A percentile compares a stretch with the other conserved stretches of the same genome.
These are phyloP conservation scores for Mamestra configurata DNA, from an alignment of 1,140 invertebrate species.

Conservation along the genomic window DNA sequence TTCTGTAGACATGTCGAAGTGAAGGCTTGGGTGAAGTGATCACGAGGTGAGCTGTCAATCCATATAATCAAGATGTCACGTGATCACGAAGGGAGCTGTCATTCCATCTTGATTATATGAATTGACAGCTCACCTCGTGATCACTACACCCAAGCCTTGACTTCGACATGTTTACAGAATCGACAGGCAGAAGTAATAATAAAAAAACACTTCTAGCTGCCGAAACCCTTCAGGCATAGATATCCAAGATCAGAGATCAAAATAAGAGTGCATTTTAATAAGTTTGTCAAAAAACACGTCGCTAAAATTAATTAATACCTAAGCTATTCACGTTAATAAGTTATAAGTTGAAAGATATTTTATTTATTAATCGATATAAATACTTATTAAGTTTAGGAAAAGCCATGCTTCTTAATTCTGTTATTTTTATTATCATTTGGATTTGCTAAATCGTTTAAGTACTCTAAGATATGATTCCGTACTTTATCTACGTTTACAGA, in stretches of 20 bases:
- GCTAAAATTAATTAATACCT: conserved; percentile 64
- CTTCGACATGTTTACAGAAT: too few species aligned
- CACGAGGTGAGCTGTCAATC: too few species aligned
- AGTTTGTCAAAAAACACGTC: conserved; percentile 62
- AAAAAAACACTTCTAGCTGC: conserved; percentile 51
- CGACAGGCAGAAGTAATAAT: not conserved
- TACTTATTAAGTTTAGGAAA: conserved; percentile 65
- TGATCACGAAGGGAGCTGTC: too few species aligned
- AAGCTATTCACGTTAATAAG: conserved; percentile 70
- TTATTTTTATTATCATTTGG: conserved; percentile 53
- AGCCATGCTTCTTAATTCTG: conserved; percentile 57
- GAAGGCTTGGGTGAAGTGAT: too few species aligned
- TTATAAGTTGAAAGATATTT: conserved; percentile 65
- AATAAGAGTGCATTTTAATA: conserved; percentile 39
- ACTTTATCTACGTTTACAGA: conserved; percentile 42
- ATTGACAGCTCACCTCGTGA: too few species aligned
- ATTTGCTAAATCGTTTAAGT: conserved; percentile 66
- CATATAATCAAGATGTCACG: too few species aligned
- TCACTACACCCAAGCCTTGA: too few species aligned
- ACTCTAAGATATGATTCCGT: conserved; percentile 68
- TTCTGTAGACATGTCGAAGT: too few species aligned
- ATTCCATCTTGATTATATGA: too few species aligned
- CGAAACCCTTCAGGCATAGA: conserved; percentile 8
- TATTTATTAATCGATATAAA: conserved; percentile 67
- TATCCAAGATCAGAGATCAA: not conserved